These are phyloP conservation scores for Seira ritae DNA, from an alignment of 2,888 invertebrate species.

Conservation along the genomic window DNA sequence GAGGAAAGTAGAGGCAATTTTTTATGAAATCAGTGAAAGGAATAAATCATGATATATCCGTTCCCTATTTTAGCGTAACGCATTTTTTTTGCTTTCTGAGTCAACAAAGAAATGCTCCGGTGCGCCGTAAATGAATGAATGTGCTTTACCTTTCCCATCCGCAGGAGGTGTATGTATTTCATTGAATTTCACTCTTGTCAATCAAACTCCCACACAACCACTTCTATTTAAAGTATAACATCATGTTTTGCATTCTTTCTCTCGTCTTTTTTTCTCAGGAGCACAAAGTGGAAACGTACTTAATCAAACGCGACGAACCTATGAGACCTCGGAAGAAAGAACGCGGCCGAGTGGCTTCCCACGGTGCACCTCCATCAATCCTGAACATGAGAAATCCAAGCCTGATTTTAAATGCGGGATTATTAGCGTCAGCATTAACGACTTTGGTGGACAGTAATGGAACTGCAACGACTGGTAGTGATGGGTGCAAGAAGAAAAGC, in stretches of 20 bases:
- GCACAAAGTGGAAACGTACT: constrained; percentile 90
- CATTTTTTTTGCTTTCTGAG: too few relatives aligned
- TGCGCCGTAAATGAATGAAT: too few relatives aligned
- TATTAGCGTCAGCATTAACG: constrained; percentile 70
- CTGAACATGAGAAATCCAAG: constrained; percentile 69
- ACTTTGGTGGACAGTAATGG: constrained; percentile 60
- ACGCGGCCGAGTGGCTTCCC: constrained; percentile 55
- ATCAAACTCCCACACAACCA: too few relatives aligned
- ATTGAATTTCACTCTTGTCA: constrained; percentile 20
- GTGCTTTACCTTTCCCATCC: too few relatives aligned
- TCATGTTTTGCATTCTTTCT: neutral
- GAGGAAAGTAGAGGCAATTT: too few relatives aligned
- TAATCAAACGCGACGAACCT: constrained; percentile 90
- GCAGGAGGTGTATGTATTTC: too few relatives aligned
- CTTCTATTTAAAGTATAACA: too few relatives aligned
- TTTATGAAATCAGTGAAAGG: too few relatives aligned
- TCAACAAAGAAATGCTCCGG: too few relatives aligned
- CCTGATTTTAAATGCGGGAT: constrained; percentile 71
- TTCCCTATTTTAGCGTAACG: too few relatives aligned
- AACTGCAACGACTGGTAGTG: constrained; percentile 28
- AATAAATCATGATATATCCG: too few relatives aligned
- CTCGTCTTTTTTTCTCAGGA: constrained; percentile 77
- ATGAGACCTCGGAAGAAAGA: constrained; percentile 76
- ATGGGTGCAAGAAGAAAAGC: constrained; percentile 53
- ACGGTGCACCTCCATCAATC: constrained; percentile 53